Conservation (phyloP, 1,140 invertebrate species). For the Drosophila bocki region DNA sequence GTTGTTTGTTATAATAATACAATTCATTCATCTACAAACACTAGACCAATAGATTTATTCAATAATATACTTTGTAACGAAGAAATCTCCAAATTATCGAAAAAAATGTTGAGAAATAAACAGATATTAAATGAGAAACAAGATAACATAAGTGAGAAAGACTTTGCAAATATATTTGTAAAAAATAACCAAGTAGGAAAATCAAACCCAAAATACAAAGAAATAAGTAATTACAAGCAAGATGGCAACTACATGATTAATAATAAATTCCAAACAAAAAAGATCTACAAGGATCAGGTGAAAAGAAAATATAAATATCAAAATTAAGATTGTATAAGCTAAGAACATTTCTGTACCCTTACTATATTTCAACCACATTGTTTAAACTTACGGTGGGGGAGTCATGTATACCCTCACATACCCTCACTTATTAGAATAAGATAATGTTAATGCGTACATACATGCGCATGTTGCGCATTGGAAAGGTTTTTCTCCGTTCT, state of each 20-base stretch:
- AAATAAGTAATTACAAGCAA: slow-evolving; percentile 4
- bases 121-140: not conserved
- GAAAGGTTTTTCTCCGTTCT: no score
- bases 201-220: slow-evolving; percentile 12
- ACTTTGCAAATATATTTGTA: slow-evolving; percentile 4
- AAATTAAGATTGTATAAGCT: slow-evolving; percentile 1
- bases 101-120: not conserved
- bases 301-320: slow-evolving; percentile 9
- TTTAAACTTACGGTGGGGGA: no score
- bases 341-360: not conserved
- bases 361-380: no score
- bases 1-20: slow-evolving; percentile 1
- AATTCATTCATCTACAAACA: not conserved
- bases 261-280: slow-evolving; percentile 12
- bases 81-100: not conserved
- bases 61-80: slow-evolving; percentile 6
- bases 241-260: slow-evolving; percentile 11
- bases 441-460: no score
- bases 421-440: slow-evolving; percentile 4
- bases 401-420: slow-evolving; percentile 11
- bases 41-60: slow-evolving; percentile 7
- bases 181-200: slow-evolving; percentile 20
- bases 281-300: slow-evolving; percentile 12
- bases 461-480: no score
- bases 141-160: not conserved